Evolutionary conservation across 2,888 invertebrate species (phyloP), one percentile per base, ranked within the genome.

Genomic region (Tromatobia lineatoria): DNA sequence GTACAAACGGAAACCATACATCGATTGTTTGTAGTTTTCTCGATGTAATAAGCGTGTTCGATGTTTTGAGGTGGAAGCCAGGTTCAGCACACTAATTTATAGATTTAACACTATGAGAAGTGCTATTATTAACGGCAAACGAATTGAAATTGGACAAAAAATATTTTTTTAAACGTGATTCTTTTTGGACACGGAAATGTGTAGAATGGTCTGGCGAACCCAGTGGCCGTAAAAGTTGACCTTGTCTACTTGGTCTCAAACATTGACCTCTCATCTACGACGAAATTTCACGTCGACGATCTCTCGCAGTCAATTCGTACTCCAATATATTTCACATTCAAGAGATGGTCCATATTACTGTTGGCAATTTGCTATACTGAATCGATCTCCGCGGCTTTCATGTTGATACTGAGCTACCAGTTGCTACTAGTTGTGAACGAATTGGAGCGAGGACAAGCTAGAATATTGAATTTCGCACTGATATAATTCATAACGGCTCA

Each of bases 401-500:
- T 76, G 57, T 70, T 70, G 18, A 54, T 59, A 18, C 47, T 45
- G 1, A 42, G 45, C 23, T 71, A 45, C n/a, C 45, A 47, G 45
- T 67, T 47, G 47, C n/a, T 11, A 18, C 45, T 20, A 42, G 23
- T 23, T n/a, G 59, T 23, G 38, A 38, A 50, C 59, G 50, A 84
- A 84, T 82, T 66, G 70, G 84, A 79, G 84, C 84, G 57, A 84
- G 84, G 84, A 84, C 82, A 57, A 52, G 57, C 70, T 78, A 45
- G 82, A 75, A 84, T 84, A 82, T 82, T 82, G 66, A 34, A 82
- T 84, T 84, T 84, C 66, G 34, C 70, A 47, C n/a, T 69, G 52
- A 59, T 75, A 71, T 78, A 45, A 80, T 77, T 81, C 70, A 70
- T 77, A 78, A 77, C 50, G 84, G 45, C 61, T 81, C 50, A 57